Evolutionary conservation across 1,140 invertebrate genomes (phyloP).

Genomic region (Lordiphosa mommai): DNA sequence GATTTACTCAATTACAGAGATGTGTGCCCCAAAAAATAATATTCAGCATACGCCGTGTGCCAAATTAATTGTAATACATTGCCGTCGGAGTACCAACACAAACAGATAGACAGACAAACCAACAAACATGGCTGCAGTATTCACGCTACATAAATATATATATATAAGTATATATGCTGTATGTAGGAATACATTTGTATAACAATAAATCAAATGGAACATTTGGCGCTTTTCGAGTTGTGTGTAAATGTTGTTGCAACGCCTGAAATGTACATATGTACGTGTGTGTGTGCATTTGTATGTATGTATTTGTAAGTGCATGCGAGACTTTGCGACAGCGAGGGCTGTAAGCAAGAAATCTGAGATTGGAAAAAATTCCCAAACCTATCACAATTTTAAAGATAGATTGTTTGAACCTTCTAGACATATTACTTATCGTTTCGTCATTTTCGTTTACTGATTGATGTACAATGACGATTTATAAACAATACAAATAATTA

Average conservation of each 20-base stretch:
- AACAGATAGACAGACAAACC: constrained; percentile 1
- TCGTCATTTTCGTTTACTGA: too few species aligned
- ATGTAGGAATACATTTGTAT: constrained; percentile 23
- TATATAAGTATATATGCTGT: constrained; percentile 4
- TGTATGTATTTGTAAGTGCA: constrained; percentile 7
- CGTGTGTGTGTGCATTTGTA: background rate
- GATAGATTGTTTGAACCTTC: too few species aligned
- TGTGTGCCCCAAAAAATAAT: constrained; percentile 44
- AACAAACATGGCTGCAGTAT: too few species aligned
- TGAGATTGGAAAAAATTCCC: too few species aligned
- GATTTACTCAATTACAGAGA: constrained; percentile 68
- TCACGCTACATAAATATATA: background rate
- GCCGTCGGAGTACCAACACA: constrained; percentile 25
- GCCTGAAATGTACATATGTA: constrained; percentile 11
- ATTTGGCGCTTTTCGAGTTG: constrained; percentile 44
- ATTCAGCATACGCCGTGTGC: constrained; percentile 51
- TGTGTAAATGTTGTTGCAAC: constrained; percentile 38
- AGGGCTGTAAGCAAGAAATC: too few species aligned
- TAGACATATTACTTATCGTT: too few species aligned
- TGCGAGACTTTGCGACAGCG: too few species aligned
- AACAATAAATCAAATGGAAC: constrained; percentile 62
- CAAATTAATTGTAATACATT: constrained; percentile 66
- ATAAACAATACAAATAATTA: too few species aligned
- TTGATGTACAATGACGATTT: too few species aligned
- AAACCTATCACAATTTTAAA: too few species aligned